phyloP scores from a whole-genome alignment of 2,888 invertebrate species.

The Fragum fragum region DNA sequence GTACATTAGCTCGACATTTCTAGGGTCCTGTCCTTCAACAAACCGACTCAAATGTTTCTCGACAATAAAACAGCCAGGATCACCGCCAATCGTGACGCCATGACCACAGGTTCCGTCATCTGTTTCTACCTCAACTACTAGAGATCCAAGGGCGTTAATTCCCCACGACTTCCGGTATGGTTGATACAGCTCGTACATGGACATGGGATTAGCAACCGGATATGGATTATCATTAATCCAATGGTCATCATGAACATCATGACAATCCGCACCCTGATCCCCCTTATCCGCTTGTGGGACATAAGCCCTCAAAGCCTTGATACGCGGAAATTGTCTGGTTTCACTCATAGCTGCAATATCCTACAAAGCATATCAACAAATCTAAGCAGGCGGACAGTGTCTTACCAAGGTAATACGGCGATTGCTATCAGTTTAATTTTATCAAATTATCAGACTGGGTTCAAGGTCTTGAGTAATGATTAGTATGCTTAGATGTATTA shows the following conservation, averaged over 20 bases:
- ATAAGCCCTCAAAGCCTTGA: conserved; percentile 80
- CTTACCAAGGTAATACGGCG: no score
- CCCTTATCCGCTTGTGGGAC: conserved; percentile 64
- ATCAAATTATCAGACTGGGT: background rate
- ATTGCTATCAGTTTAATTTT: background rate
- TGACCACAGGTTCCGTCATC: conserved; percentile 83
- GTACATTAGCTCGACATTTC: conserved; percentile 83
- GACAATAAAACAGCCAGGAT: conserved; percentile 83
- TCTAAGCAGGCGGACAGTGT: no score
- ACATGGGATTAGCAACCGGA: conserved; percentile 85
- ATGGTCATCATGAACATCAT: conserved; percentile 83
- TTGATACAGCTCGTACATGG: conserved; percentile 78
- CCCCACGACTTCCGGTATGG: conserved; percentile 83
- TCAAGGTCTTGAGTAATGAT: background rate
- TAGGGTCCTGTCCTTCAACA: conserved; percentile 84
- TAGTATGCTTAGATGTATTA: background rate
- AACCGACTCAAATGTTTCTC: conserved; percentile 84
- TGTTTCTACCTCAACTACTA: conserved; percentile 84
- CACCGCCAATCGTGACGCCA: conserved; percentile 84
- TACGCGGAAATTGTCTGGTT: conserved; percentile 71
- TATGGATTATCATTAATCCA: conserved; percentile 83
- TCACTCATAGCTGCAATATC: conserved; percentile 25
- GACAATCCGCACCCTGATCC: conserved; percentile 84
- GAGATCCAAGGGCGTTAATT: conserved; percentile 83
- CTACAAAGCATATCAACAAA: no score